Conservation (phyloP, 2,797 vertebrate genomes). For the Carcharodon carcharias region DNA sequence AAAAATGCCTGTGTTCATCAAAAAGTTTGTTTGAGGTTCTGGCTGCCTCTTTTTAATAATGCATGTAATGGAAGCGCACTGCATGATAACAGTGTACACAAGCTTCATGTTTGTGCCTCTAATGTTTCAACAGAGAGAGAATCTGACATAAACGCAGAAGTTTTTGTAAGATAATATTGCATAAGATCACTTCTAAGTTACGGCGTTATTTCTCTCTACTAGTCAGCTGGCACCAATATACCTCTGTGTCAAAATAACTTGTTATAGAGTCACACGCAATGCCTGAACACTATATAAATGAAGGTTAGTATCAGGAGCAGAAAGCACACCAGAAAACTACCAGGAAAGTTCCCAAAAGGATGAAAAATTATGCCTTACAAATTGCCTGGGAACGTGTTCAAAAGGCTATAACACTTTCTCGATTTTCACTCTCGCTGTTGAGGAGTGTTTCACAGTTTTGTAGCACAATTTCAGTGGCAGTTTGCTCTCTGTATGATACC, state of each 20-base stretch:
- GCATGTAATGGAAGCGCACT: neutral
- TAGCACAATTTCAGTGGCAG: neutral
- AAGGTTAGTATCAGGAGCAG: neutral
- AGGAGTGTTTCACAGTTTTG: neutral
- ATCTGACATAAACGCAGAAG: neutral
- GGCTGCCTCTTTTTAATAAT: neutral
- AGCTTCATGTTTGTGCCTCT: neutral
- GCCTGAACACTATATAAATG: neutral
- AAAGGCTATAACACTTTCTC: neutral
- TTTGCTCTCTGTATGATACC: neutral
- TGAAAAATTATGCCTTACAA: neutral
- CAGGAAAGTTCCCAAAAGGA: neutral
- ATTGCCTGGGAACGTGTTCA: neutral
- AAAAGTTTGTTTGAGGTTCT: neutral
- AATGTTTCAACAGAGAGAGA: neutral
- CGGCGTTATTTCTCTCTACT: neutral
- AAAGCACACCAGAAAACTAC: neutral
- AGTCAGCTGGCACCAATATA: neutral
- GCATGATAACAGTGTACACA: neutral
- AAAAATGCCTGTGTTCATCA: neutral
- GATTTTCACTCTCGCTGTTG: neutral
- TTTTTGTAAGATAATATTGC: neutral
- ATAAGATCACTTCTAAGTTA: neutral
- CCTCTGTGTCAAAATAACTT: neutral
- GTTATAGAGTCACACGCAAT: neutral